Evolutionary conservation across 2,888 invertebrate genomes (phyloP), one percentile per base, ranked within the genome.

Genomic region (Tipula lateralis): DNA sequence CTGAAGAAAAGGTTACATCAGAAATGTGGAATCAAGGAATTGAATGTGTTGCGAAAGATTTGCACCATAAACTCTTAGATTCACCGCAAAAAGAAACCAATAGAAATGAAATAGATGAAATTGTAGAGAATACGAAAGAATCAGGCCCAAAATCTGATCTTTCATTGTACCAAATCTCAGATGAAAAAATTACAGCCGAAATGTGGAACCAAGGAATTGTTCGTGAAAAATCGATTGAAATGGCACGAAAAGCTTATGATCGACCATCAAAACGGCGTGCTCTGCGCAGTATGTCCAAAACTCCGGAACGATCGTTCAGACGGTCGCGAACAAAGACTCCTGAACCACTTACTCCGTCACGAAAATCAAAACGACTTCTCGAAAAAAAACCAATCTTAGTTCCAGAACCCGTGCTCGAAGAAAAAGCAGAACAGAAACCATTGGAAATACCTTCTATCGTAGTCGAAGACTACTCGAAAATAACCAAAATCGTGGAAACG

Each of bases 221-320:
- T 16, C 32, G 6, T 30, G 7, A 66, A 66, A 66, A 66, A 9
- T 66, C 66, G 24, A 12, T 9, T n/a, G 24, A 66, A 66, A 66
- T 24, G 24, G 1, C 24, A 24, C 66, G 12, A 19, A 66, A 66
- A 66, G 24, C 24, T 19, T 66, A 66, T 13, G 66, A 83, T 36
- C 19, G 30, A 9, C 29, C 44, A 30, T 24, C 12, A 36, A 36
- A 82, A 19, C 82, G 84, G 9, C 80, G 66, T 30, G 83, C 84
- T 7, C 29, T 84, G 13, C 85, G 85, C 12, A 85, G 85, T 83
- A 81, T 85, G 30, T 86, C 86, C 13, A 85, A 85, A 85, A 86
- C 86, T 12, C 85, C 86, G 9, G 86, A 86, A 19, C 16, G 83
- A 19, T 34, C 30, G 2, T 34, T 34, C 19, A n/a, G 83, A 9